Evolutionary conservation across 2,888 invertebrate genomes (phyloP).

Genomic region (Clanis bilineata): DNA sequence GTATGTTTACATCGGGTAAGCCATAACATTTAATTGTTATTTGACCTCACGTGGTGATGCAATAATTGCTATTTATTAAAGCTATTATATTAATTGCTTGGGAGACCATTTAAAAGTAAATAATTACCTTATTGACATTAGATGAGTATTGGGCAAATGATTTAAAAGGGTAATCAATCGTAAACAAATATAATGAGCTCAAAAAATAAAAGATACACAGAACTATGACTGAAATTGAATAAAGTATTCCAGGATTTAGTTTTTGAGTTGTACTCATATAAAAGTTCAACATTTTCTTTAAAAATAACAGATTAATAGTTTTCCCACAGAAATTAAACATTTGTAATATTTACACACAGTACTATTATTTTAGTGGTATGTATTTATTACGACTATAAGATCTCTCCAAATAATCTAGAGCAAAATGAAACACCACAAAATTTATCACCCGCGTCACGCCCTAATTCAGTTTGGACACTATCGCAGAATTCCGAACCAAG

Average conservation of each 20-base stretch:
- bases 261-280: no score
- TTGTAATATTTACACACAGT: no score
- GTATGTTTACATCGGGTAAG: background rate
- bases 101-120: background rate
- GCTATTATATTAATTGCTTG: slow-evolving; percentile 1
- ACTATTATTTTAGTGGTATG: no score
- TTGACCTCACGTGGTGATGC: background rate
- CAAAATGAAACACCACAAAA: background rate
- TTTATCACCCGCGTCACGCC: slow-evolving; percentile 9
- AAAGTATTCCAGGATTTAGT: no score
- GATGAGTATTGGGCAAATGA: background rate
- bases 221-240: no score
- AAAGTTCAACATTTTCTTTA: no score
- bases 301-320: no score
- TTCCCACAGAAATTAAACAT: no score
- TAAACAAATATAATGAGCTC: background rate
- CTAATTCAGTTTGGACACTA: background rate
- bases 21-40: slow-evolving; percentile 11
- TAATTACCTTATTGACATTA: background rate
- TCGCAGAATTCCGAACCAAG: slow-evolving; percentile 1
- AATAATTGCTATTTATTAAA: slow-evolving; percentile 2
- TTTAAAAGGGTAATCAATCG: background rate
- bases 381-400: background rate
- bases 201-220: background rate
- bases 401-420: background rate